Evolutionary conservation across 2,888 invertebrate species (phyloP), one percentile per base, ranked within the genome.

Genomic region (Eutolmus rufibarbis): DNA sequence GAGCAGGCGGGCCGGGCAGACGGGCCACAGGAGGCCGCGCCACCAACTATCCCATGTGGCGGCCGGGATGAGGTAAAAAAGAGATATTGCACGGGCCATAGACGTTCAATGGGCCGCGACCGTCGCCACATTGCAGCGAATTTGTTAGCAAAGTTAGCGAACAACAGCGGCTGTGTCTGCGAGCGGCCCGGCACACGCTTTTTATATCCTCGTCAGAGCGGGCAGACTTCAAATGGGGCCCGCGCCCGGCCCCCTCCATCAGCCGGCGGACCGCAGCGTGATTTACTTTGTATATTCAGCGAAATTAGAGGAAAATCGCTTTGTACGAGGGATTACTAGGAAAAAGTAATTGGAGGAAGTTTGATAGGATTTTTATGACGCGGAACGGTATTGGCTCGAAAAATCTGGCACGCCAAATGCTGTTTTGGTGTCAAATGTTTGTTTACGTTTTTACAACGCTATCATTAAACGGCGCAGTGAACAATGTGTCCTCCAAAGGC

Each of bases 121-220:
- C 91, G 91, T 90, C 90, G 90, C 89, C 90, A 91, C 91, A 91
- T 91, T 91, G 91, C 91, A 91, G 90, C 91, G 91, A 91, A 92
- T 92, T 92, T 92, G 90, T 90, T 88, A 89, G 88, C 88, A 82
- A 87, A 88, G 90, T 90, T 88, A 89, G 88, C 88, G 86, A 87
- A 89, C 85, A 89, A 88, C 88, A 89, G 89, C 31, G 40, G 74
- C 31, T 34, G 37, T 40, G 84, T 84, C 74, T 84, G 56, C 19
- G 74, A 28, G 9, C 16, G n/a, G 82, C 19, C 40, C 40, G 74
- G 23, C 31, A 43, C 74, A 74, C 28, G 46, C 74, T 85, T 85
- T 85, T 84, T 74, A 74, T 85, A 43, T 85, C 31, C n/a, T 74
- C 74, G 19, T 1, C 28, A 19, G 28, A 56, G 57, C 57, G 57